Conservation (phyloP, 2,888 invertebrate genomes). For the Ormia ochracea region DNA sequence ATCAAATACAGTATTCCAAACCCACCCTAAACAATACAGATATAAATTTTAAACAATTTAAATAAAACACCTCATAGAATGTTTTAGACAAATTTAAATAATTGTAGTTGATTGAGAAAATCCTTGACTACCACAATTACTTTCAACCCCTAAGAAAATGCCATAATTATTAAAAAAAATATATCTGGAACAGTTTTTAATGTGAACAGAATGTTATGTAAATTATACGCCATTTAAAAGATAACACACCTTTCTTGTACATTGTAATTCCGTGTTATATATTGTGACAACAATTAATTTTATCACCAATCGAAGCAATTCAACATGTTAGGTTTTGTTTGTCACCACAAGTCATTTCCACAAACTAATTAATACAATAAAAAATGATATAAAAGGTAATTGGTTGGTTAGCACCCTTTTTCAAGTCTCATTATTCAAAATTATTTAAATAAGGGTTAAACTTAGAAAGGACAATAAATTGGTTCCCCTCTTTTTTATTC, state of each 20-base stretch:
- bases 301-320: background rate
- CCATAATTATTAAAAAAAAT: slow-evolving; percentile 18
- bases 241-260: slow-evolving; percentile 27
- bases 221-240: slow-evolving; percentile 63
- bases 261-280: slow-evolving; percentile 34
- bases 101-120: background rate
- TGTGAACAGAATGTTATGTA: slow-evolving; percentile 63
- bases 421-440: slow-evolving; percentile 48
- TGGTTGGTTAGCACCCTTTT: slow-evolving; percentile 40
- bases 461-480: background rate
- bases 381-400: slow-evolving; percentile 6
- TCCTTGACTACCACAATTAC: slow-evolving; percentile 15
- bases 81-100: slow-evolving; percentile 47
- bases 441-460: slow-evolving; percentile 54
- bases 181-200: background rate
- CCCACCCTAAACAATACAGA: slow-evolving; percentile 27
- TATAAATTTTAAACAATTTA: slow-evolving; percentile 33
- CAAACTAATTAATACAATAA: slow-evolving; percentile 8
- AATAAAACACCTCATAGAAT: slow-evolving; percentile 57
- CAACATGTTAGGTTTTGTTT: slow-evolving; percentile 18
- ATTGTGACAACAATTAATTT: slow-evolving; percentile 51
- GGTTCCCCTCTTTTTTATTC: background rate
- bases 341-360: slow-evolving; percentile 19
- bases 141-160: slow-evolving; percentile 41
- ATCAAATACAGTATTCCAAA: background rate